Evolutionary conservation across 2,888 invertebrate genomes (phyloP).

Genomic region (Sarcophaga rosellei): DNA sequence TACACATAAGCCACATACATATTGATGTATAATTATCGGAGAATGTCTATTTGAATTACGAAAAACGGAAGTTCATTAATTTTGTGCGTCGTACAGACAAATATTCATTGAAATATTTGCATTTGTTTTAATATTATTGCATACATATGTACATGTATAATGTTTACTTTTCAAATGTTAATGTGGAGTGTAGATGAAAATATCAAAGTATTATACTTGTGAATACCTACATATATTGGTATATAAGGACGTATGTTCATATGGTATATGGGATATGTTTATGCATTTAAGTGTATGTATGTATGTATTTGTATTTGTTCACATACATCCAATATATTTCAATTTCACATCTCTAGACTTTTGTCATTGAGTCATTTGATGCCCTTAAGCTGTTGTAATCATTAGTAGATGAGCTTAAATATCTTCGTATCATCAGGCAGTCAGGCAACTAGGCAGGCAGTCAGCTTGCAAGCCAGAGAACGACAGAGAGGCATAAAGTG

Average conservation of each 20-base stretch:
- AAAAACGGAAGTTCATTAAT: constrained; percentile 59
- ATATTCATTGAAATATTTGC: neutral
- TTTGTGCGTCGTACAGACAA: constrained; percentile 21
- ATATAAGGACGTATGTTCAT: no score
- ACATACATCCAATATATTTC: constrained; percentile 4
- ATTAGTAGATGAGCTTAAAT: constrained; percentile 14
- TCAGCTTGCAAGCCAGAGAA: no score
- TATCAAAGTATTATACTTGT: neutral
- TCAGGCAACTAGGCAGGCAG: neutral
- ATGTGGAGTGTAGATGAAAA: neutral
- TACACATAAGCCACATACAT: neutral
- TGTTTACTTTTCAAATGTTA: neutral
- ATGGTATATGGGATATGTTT: no score
- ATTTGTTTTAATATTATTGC: neutral
- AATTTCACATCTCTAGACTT: constrained; percentile 1
- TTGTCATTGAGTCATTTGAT: neutral
- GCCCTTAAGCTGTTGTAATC: constrained; percentile 21
- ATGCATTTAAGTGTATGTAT: neutral
- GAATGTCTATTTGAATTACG: constrained; percentile 1
- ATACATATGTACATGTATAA: neutral
- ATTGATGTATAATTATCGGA: neutral
- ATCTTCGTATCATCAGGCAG: neutral
- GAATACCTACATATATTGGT: neutral
- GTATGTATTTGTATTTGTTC: neutral
- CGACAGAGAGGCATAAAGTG: neutral